Evolutionary conservation across 2,113 vertebrate species (phyloP), one percentile per base, ranked within the genome.

Genomic region (Apteryx owenii): DNA sequence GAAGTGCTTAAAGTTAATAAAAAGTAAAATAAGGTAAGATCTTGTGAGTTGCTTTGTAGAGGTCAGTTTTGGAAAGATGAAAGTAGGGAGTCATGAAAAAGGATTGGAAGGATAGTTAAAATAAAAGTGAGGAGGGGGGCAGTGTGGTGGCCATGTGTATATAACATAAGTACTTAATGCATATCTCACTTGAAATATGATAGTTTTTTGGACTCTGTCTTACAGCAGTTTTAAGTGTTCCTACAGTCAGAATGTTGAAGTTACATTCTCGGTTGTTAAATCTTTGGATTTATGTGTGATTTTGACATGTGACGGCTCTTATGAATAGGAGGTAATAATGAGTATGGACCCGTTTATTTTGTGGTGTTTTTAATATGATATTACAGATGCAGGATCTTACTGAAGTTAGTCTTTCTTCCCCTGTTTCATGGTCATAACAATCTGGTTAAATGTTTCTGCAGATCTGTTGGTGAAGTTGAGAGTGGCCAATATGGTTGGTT

Each of bases 401-500:
- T 75, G 54, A 60, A 38, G 17, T 51, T 83, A 88, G 40, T 18
- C 25, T 6, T 85, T 81, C 17, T 51, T 88, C 21, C 1, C 25
- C 3, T 46, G 8, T 0, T 62, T 29, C 22, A 72, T 36, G 46
- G 12, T 65, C 76, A 0, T 0, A 51, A 16, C 28, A 50, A 3
- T 20, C 6, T 73, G 23, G 10, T 60, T 72, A 25, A 16, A 56
- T 38, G 36, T 19, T 72, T 58, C 51, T 78, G 33, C 56, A 50
- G 76, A 21, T 13, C 21, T n/a, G 0, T 14, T 64, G 44, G 12
- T 78, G 46, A 23, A 21, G 36, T 42, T 83, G 54, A 4, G 1
- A 3, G 26, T 54, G 33, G 23, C n/a, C 8, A 19, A 1, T 1
- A 5, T 38, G 4, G 13, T 1, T 38, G 4, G 13, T 1, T 10